These are phyloP conservation scores for Sebastolobus altivelis DNA, from an alignment of 2,797 vertebrate genomes.

Conservation along the genomic window DNA sequence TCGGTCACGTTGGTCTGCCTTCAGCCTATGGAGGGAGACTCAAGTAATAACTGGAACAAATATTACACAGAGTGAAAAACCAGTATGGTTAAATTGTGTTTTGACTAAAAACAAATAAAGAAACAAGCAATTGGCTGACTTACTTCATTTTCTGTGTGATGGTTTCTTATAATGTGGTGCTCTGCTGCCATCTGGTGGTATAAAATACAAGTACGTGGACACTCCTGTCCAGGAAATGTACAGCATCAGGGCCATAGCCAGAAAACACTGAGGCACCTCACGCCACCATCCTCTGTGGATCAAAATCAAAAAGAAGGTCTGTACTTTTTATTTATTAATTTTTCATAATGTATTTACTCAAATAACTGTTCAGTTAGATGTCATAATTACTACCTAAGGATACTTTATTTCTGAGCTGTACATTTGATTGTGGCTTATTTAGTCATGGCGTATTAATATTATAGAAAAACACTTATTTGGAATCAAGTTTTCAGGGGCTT, in stretches of 20 bases:
- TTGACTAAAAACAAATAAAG: slow-evolving; percentile 84
- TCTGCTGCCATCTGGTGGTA: slow-evolving; percentile 73
- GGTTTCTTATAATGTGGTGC: slow-evolving; percentile 10
- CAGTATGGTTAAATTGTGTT: slow-evolving; percentile 83
- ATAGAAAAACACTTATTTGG: background rate
- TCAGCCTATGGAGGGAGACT: slow-evolving; percentile 70
- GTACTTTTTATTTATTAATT: background rate
- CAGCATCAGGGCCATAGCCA: background rate
- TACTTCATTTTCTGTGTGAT: slow-evolving; percentile 30
- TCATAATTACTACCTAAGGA: background rate
- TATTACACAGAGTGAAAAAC: slow-evolving; percentile 76
- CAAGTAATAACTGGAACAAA: slow-evolving; percentile 78
- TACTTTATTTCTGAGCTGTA: background rate
- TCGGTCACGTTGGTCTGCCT: slow-evolving; percentile 71
- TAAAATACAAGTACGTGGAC: background rate
- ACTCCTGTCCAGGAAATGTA: background rate
- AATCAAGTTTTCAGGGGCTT: background rate
- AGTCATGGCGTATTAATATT: background rate
- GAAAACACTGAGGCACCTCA: background rate
- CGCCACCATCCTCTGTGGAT: background rate
- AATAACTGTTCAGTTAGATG: background rate
- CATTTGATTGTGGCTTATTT: background rate
- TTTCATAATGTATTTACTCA: background rate
- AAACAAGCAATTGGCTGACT: slow-evolving; percentile 73
- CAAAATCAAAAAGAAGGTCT: background rate